These are phyloP conservation scores for Scaptodrosophila lebanonensis DNA, from an alignment of 1,140 invertebrate species.

Conservation along the genomic window DNA sequence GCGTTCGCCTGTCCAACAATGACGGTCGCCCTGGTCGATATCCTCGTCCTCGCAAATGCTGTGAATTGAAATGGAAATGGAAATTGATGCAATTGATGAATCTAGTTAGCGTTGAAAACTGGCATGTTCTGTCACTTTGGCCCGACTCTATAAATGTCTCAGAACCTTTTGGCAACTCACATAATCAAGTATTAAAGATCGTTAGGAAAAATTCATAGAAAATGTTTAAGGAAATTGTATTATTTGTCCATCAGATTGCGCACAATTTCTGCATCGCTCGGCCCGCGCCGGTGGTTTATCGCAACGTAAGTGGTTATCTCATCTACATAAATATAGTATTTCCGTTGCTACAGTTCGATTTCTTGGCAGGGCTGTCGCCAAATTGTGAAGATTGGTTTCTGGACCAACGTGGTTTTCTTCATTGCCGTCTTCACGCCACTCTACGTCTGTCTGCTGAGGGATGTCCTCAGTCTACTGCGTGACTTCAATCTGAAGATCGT, in stretches of 20 bases:
- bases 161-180: conserved; percentile 18
- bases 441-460: conserved; percentile 54
- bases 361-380: conserved; percentile 37
- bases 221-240: conserved; percentile 56
- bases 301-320: conserved; percentile 24
- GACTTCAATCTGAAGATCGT: conserved; percentile 25
- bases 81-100: not conserved
- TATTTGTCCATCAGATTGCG: conserved; percentile 33
- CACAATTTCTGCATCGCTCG: conserved; percentile 39
- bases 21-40: conserved; percentile 54
- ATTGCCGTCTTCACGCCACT: conserved; percentile 55
- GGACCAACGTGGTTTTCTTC: conserved; percentile 53
- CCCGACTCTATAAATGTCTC: not conserved
- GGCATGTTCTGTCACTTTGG: not conserved
- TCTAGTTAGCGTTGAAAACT: conserved; percentile 20
- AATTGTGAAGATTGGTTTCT: conserved; percentile 15
- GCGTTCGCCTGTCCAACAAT: conserved; percentile 76
- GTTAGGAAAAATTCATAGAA: conserved; percentile 1
- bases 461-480: conserved; percentile 33
- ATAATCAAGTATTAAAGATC: conserved; percentile 6
- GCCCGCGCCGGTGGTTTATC: conserved; percentile 10
- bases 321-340: not conserved
- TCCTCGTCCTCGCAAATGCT: conserved; percentile 72
- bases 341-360: not conserved
- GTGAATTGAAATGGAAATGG: not conserved